Evolutionary conservation across 1,140 invertebrate genomes (phyloP).

Genomic region (Brachionus paranguensis): DNA sequence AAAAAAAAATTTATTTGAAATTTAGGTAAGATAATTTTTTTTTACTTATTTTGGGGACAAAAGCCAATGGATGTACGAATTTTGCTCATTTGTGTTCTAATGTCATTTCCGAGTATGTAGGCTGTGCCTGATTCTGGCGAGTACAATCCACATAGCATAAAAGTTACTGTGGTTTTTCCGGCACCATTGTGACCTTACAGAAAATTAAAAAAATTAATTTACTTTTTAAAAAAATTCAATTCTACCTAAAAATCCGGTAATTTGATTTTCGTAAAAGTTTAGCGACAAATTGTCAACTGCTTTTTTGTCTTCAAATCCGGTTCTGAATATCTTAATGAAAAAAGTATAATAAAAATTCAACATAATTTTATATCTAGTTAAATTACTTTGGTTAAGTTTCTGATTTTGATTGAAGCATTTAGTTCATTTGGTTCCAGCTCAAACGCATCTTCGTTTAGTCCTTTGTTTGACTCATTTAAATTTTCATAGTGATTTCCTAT

Average conservation of each 20-base stretch:
- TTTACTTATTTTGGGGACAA: constrained; percentile 52
- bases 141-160: constrained; percentile 55
- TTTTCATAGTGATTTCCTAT: not conserved
- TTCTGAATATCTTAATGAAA: constrained; percentile 17
- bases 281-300: constrained; percentile 52
- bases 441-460: not conserved
- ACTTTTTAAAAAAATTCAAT: not conserved
- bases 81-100: constrained; percentile 43
- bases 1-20: not conserved
- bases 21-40: not conserved
- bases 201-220: not conserved
- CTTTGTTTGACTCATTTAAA: not conserved
- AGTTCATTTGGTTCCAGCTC: constrained; percentile 8
- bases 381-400: constrained; percentile 62
- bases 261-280: constrained; percentile 63
- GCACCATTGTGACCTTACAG: constrained; percentile 72
- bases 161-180: constrained; percentile 55
- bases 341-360: too few species aligned
- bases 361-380: not conserved
- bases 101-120: constrained; percentile 49
- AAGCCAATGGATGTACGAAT: constrained; percentile 49
- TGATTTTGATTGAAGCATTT: constrained; percentile 62
- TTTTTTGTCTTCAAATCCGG: constrained; percentile 24
- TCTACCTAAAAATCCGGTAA: constrained; percentile 70
- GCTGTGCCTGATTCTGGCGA: constrained; percentile 51